Percentiles rank a stretch among this genome's conserved stretches.
phyloP scores from a whole-genome alignment of 2,797 vertebrate species.

The Prionace glauca region DNA sequence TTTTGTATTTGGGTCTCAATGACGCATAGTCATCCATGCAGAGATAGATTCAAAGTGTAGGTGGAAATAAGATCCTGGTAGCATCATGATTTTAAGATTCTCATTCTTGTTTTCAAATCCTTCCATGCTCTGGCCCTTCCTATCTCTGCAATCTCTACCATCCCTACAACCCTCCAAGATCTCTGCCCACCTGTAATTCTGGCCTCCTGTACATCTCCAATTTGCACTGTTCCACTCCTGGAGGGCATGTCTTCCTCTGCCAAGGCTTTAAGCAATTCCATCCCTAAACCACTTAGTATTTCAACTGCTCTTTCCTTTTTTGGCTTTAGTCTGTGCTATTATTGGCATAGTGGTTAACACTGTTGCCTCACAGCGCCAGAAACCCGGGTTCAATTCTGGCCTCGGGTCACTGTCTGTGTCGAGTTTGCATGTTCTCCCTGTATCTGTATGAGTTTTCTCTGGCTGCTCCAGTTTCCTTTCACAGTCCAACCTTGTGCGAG shows the following conservation, averaged over 20 bases:
- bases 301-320: neutral
- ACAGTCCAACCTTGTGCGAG: too few species aligned
- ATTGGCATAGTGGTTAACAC: too few species aligned
- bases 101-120: neutral
- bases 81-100: neutral
- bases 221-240: neutral
- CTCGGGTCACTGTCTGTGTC: too few species aligned
- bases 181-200: neutral
- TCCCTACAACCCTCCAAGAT: neutral
- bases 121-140: neutral
- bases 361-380: too few species aligned
- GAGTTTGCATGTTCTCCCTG: too few species aligned
- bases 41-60: neutral
- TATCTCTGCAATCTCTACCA: neutral
- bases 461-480: too few species aligned
- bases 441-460: too few species aligned
- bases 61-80: neutral
- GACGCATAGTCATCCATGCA: neutral
- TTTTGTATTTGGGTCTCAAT: neutral
- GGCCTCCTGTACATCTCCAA: neutral
- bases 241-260: neutral
- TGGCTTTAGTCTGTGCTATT: too few species aligned
- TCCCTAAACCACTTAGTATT: neutral
- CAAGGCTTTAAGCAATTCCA: neutral
- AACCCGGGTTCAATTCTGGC: too few species aligned